Percentiles rank a stretch among this genome's conserved stretches.
Conservation (phyloP, 2,797 vertebrate species). For the Lutjanus campechanus region DNA sequence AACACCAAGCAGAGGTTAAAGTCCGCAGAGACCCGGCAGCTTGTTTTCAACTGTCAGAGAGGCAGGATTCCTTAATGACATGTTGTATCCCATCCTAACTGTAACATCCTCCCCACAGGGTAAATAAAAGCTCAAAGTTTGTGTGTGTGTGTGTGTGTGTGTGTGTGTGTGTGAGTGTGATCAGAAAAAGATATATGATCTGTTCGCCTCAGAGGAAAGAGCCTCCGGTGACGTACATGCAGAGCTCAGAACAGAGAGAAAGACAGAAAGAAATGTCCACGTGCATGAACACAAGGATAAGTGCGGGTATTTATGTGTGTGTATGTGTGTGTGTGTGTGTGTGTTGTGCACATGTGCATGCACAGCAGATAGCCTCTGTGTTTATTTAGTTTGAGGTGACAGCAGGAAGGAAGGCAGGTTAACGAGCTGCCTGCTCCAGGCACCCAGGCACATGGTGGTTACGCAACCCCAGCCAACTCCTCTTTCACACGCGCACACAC, state of each 20-base stretch:
- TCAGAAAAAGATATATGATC: slow-evolving; percentile 69
- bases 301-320: slow-evolving; percentile 28
- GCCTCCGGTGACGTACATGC: slow-evolving; percentile 54
- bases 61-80: slow-evolving; percentile 82
- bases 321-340: slow-evolving; percentile 22
- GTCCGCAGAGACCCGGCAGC: slow-evolving; percentile 62
- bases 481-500: slow-evolving; percentile 44
- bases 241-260: slow-evolving; percentile 32
- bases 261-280: slow-evolving; percentile 42
- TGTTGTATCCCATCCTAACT: slow-evolving; percentile 82
- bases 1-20: slow-evolving; percentile 55
- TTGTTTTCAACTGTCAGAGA: slow-evolving; percentile 82
- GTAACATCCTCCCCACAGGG: slow-evolving; percentile 83
- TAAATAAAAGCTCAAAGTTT: slow-evolving; percentile 78
- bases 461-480: slow-evolving; percentile 79
- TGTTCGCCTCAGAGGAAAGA: slow-evolving; percentile 51
- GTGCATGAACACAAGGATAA: slow-evolving; percentile 27
- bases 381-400: slow-evolving; percentile 87
- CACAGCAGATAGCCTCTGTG: slow-evolving; percentile 77
- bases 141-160: slow-evolving; percentile 18
- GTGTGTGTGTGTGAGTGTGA: slow-evolving; percentile 48
- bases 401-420: slow-evolving; percentile 87
- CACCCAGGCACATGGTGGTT: slow-evolving; percentile 81
- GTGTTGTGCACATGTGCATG: slow-evolving; percentile 46
- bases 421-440: slow-evolving; percentile 83